Conservation (phyloP, 2,113 vertebrate species). For the Onychostruthus taczanowskii region DNA sequence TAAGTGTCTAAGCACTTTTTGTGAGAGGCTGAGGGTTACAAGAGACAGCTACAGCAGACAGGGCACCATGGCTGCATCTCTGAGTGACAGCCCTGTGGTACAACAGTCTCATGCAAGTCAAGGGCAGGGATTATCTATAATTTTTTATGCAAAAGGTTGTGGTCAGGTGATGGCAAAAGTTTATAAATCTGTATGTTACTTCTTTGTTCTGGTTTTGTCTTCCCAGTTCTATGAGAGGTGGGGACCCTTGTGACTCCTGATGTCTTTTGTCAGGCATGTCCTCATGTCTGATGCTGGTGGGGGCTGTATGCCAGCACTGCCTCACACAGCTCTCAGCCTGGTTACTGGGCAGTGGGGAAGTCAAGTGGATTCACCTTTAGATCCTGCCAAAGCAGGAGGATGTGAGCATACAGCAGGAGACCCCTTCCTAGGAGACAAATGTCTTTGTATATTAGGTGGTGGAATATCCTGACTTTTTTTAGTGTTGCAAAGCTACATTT, state of each 20-base stretch:
- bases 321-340: not conserved
- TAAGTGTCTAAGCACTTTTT: not conserved
- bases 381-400: not conserved
- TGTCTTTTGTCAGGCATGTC: not conserved
- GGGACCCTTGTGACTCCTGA: not conserved
- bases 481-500: not conserved
- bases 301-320: accelerated
- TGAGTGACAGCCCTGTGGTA: not conserved
- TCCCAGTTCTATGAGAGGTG: not conserved
- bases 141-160: not conserved
- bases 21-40: not conserved
- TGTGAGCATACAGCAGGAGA: not conserved
- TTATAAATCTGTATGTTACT: not conserved
- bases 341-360: not conserved
- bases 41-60: not conserved
- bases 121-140: not conserved
- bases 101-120: not conserved
- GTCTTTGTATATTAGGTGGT: not conserved
- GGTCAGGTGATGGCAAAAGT: not conserved
- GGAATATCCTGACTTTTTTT: not conserved
- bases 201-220: not conserved
- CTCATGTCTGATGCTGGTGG: not conserved
- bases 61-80: not conserved
- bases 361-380: not conserved
- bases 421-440: not conserved